These are phyloP conservation scores for Caerostris darwini DNA, from an alignment of 1,140 invertebrate species.

Conservation along the genomic window DNA sequence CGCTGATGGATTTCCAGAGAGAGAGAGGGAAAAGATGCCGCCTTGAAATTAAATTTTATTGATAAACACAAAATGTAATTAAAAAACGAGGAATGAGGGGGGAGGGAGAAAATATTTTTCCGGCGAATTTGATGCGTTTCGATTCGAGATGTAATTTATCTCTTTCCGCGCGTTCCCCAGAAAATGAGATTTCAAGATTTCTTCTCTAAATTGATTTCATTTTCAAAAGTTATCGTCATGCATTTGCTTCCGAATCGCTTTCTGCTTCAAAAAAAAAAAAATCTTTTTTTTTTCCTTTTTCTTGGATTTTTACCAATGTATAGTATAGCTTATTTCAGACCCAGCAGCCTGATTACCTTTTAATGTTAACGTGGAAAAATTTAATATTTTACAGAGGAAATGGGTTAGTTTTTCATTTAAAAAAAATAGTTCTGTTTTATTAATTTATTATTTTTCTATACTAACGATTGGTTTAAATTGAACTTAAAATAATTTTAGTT, in stretches of 20 bases:
- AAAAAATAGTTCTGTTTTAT: neutral
- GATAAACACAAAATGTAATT: conserved; percentile 73
- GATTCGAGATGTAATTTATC: conserved; percentile 67
- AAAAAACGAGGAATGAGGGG: conserved; percentile 45
- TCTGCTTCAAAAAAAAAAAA: neutral
- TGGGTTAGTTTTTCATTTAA: neutral
- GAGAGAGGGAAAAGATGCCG: neutral
- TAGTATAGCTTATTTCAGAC: conserved; percentile 9
- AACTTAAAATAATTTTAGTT: too few species aligned
- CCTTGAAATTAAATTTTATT: conserved; percentile 71
- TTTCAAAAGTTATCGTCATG: conserved; percentile 50
- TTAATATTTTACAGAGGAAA: neutral
- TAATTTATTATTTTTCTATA: too few species aligned
- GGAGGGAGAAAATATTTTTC: conserved; percentile 56
- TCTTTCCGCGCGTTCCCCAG: neutral
- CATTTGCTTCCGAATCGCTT: conserved; percentile 25
- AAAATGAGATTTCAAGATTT: conserved; percentile 65
- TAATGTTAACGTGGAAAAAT: conserved; percentile 40
- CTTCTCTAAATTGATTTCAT: conserved; percentile 60
- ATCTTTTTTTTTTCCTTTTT: neutral
- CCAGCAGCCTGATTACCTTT: conserved; percentile 45
- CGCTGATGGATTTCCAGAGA: conserved; percentile 34
- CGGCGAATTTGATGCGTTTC: conserved; percentile 46
- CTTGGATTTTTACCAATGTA: neutral
- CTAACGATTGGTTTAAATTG: too few species aligned